phyloP scores from a whole-genome alignment of 1,140 invertebrate species.

The Pantala flavescens region DNA sequence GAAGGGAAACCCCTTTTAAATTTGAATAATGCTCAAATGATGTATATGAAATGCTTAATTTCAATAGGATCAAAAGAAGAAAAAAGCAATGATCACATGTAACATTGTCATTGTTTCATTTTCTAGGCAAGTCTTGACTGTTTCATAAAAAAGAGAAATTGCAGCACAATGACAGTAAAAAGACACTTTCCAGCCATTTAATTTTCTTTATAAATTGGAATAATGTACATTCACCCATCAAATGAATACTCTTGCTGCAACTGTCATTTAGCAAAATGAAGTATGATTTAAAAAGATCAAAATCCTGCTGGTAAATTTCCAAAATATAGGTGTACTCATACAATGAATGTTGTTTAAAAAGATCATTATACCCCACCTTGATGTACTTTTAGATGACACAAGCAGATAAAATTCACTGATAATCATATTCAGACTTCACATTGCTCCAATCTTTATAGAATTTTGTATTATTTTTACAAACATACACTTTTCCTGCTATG shows the following conservation, averaged over 20 bases:
- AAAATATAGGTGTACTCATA: not conserved
- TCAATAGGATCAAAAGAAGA: too few relatives aligned
- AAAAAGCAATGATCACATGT: too few relatives aligned
- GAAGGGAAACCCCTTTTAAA: not conserved
- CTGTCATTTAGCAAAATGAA: not conserved
- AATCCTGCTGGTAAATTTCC: not conserved
- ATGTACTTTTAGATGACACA: not conserved
- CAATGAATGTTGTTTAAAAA: not conserved
- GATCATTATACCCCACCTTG: too few relatives aligned
- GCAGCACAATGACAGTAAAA: not conserved
- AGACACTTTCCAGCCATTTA: not conserved
- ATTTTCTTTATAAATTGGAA: too few relatives aligned
- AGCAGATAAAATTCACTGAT: not conserved
- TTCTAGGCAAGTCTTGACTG: too few relatives aligned
- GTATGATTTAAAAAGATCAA: not conserved
- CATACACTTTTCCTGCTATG: constrained; percentile 1
- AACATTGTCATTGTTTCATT: too few relatives aligned
- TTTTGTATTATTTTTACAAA: constrained; percentile 9
- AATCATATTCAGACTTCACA: not conserved
- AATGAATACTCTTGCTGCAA: not conserved
- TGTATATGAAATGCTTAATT: too few relatives aligned
- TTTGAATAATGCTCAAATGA: too few relatives aligned
- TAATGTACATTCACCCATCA: too few relatives aligned
- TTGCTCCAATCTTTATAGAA: not conserved
- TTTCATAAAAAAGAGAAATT: not conserved